Conservation (phyloP, 1,140 invertebrate species). For the Aculops lycopersici region DNA sequence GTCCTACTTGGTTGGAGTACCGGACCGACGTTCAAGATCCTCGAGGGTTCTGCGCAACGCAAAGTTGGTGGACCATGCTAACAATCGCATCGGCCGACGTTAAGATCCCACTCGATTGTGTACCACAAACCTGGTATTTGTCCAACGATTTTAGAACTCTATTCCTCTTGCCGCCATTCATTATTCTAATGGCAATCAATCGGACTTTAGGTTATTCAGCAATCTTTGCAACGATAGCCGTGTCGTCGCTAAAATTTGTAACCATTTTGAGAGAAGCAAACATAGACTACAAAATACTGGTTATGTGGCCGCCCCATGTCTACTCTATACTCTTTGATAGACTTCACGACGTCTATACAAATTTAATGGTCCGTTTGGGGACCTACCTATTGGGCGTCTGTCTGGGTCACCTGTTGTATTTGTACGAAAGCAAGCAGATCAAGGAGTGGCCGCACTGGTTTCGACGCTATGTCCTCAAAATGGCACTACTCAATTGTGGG, state of each 20-base stretch:
- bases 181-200: too few species aligned
- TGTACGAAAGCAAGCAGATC: neutral
- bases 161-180: neutral
- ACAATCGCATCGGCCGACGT: neutral
- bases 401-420: neutral
- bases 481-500: neutral
- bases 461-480: neutral
- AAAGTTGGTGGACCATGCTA: neutral
- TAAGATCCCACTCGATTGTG: neutral
- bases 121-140: neutral
- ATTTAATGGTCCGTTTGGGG: neutral
- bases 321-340: neutral
- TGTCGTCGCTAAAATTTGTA: too few species aligned
- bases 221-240: too few species aligned
- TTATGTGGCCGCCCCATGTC: neutral
- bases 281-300: too few species aligned
- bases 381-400: neutral
- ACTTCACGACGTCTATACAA: neutral
- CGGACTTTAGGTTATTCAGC: too few species aligned
- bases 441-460: neutral
- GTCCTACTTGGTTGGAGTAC: neutral
- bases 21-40: neutral
- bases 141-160: neutral
- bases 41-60: neutral
- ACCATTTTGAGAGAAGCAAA: too few species aligned